These are phyloP conservation scores for Erythrocercus mccallii DNA, from an alignment of 2,113 vertebrate species.

Conservation along the genomic window DNA sequence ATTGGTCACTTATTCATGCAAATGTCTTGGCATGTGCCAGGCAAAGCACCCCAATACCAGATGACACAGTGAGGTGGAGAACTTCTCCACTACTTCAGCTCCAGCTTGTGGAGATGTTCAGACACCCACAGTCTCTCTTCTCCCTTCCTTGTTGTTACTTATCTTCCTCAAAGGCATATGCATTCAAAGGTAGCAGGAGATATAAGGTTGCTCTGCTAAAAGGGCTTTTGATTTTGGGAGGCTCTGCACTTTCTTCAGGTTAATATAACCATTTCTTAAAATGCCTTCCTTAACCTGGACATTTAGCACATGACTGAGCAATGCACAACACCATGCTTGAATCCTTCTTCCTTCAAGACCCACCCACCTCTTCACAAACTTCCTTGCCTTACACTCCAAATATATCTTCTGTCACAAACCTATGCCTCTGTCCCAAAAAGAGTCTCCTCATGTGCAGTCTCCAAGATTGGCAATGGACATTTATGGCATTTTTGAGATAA, in stretches of 20 bases:
- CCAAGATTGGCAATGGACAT: not conserved
- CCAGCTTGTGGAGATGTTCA: not conserved
- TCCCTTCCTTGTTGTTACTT: not conserved
- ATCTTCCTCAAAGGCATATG: not conserved
- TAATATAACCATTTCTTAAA: not conserved
- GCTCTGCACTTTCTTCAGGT: not conserved
- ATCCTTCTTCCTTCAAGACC: not conserved
- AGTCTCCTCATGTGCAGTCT: fast-evolving
- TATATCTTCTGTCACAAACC: not conserved
- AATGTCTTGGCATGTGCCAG: not conserved
- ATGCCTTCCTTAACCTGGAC: not conserved
- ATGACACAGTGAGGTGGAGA: fast-evolving
- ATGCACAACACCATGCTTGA: not conserved
- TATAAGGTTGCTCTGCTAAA: not conserved
- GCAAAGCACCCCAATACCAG: not conserved
- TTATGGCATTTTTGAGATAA: not conserved
- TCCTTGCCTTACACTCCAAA: not conserved
- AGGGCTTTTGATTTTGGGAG: not conserved
- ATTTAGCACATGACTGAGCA: not conserved
- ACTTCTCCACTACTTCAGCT: not conserved
- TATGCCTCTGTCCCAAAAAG: not conserved
- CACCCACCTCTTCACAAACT: not conserved
- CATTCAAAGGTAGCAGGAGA: not conserved
- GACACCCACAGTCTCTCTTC: not conserved
- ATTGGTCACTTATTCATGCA: not conserved